phyloP scores from a whole-genome alignment of 2,113 vertebrate genomes.

The Tichodroma muraria region DNA sequence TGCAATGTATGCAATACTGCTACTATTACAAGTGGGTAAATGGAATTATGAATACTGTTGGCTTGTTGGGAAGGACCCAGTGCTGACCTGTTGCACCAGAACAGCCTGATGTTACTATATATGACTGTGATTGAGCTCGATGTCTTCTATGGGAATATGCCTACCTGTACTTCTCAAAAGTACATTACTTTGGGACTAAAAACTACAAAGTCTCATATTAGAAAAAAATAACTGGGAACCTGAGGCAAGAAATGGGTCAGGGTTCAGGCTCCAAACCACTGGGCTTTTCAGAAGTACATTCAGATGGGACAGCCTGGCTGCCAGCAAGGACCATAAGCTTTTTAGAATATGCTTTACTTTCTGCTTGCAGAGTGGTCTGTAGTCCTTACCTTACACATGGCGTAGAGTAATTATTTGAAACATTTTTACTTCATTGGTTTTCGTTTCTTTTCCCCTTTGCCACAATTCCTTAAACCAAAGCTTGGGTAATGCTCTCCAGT shows the following conservation, averaged over 20 bases:
- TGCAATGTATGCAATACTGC: not conserved
- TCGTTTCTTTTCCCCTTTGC: not conserved
- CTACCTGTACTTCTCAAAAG: not conserved
- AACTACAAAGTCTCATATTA: not conserved
- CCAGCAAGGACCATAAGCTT: not conserved
- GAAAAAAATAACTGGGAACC: not conserved
- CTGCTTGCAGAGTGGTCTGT: not conserved
- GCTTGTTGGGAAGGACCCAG: not conserved
- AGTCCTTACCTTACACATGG: not conserved
- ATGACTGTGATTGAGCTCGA: not conserved
- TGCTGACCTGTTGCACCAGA: not conserved
- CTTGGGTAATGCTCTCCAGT: not conserved
- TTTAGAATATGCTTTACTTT: not conserved
- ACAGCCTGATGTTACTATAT: not conserved
- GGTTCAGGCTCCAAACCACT: not conserved
- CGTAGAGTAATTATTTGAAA: not conserved
- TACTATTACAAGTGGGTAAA: not conserved
- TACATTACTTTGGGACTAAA: not conserved
- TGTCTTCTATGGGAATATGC: not conserved
- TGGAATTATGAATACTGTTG: not conserved
- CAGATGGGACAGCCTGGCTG: not conserved
- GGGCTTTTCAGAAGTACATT: not conserved
- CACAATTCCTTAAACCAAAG: not conserved
- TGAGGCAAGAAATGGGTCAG: not conserved
- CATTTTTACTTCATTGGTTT: not conserved